Evolutionary conservation across 1,140 invertebrate species (phyloP), one percentile per base, ranked within the genome.

Genomic region (Drosophila sproati): DNA sequence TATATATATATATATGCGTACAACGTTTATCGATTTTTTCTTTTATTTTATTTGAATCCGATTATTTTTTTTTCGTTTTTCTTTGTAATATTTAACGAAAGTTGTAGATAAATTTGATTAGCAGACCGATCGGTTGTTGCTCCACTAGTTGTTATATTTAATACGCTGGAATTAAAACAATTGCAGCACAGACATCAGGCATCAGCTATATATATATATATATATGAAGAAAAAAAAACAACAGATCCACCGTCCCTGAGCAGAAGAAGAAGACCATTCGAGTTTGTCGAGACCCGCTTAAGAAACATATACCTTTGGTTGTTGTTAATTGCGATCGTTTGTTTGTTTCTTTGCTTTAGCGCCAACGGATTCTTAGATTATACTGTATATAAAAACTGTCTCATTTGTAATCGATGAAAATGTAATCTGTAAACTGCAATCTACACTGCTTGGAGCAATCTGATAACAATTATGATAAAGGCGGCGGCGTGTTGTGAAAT

Each of bases 81-180:
- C 80, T 71, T 86, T 77, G 60, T 85, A 80, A 68, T 73, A 55
- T 80, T 85, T 71, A 50, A 61, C 41, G 4, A 77, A 85, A 70
- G 64, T 86, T 86, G 79, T 86, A 82, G 60, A 87, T 87, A 86
- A 20, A 70, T 82, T 86, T 77, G 67, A 88, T 69, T 67, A 67
- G 37, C 47, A 54, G 55, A 67, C 67, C 43, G 28, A 63, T 52
- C 10, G 63, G 34, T 64, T 52, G 62, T 43, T 54, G 39, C 56
- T 64, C 50, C 75, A 63, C 71, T 87, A 86, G 79, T 87, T 86
- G 82, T 82, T 60, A 74, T 70, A 60, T 69, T 68, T 56, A 73
- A 31, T 20, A 43, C 56, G 12, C 43, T 43, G 6, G 52, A 75
- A 48, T 32, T 41, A 39, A 34, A 34, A 5, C 51, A 8, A 29